Conservation (phyloP, 53 echinoderm and acorn worm species). For the Henricia sp. region DNA sequence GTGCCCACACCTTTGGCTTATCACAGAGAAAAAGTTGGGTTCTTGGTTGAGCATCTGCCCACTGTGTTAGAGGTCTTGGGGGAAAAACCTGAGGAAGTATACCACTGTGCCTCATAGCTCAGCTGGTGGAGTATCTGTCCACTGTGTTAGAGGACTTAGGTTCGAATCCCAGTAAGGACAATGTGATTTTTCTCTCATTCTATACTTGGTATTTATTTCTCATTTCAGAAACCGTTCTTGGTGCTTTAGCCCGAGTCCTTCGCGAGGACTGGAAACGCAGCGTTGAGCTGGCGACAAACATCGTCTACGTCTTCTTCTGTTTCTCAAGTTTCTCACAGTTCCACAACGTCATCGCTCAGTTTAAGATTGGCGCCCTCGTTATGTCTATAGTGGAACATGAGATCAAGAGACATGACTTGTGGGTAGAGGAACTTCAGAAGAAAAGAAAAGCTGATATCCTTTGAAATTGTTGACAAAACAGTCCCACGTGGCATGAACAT, state of each 20-base stretch:
- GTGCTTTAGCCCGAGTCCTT: constrained; percentile 89
- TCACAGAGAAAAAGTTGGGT: too few species aligned
- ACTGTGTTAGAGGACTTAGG: too few species aligned
- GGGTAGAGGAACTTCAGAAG: constrained; percentile 93
- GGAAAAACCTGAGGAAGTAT: too few species aligned
- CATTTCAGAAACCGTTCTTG: constrained; percentile 88
- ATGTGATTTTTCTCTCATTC: too few species aligned
- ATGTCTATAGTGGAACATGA: constrained; percentile 97
- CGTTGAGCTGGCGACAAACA: constrained; percentile 97
- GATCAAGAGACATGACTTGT: constrained; percentile 85
- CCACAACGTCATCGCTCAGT: constrained; percentile 95
- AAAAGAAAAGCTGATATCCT: constrained; percentile 99
- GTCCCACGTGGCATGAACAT: too few species aligned
- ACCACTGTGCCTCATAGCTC: too few species aligned
- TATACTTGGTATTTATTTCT: too few species aligned
- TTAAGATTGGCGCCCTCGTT: constrained; percentile 96
- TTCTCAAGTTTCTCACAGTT: constrained; percentile 99
- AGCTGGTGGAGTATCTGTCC: too few species aligned
- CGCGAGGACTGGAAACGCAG: constrained; percentile 99
- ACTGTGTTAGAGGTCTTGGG: too few species aligned
- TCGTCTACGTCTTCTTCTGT: constrained; percentile 99
- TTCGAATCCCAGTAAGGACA: too few species aligned
- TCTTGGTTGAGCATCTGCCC: not conserved
- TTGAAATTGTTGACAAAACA: too few species aligned
- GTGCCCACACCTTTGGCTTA: too few species aligned